A percentile compares a stretch with the other conserved stretches of the same genome.
Conservation (phyloP, 2,113 vertebrate species). For the Phylloscopus trochilus region DNA sequence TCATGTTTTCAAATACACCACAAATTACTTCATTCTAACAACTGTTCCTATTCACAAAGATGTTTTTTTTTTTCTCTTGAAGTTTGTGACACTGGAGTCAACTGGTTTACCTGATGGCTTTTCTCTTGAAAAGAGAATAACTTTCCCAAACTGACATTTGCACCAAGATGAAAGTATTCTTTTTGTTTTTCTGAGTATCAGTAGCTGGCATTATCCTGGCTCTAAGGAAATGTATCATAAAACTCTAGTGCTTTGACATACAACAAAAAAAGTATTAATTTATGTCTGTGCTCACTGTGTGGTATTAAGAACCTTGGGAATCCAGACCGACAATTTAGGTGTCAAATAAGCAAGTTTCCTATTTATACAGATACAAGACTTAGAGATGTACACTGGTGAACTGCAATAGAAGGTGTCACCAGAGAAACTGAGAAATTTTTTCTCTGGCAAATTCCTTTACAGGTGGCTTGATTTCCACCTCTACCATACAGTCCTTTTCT, state of each 20-base stretch:
- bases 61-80: neutral
- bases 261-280: neutral
- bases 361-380: neutral
- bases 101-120: neutral
- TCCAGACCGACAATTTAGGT: neutral
- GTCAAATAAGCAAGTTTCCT: neutral
- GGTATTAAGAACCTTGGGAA: neutral
- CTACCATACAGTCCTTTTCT: neutral
- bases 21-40: neutral
- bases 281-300: neutral
- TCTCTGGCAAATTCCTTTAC: neutral
- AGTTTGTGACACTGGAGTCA: neutral
- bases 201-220: neutral
- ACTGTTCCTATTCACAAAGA: neutral
- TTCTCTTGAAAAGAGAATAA: neutral
- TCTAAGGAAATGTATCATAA: neutral
- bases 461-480: neutral
- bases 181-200: neutral
- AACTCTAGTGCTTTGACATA: neutral
- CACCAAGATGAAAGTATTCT: neutral
- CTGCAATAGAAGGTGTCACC: neutral
- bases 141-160: neutral
- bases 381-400: neutral
- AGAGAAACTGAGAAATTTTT: neutral
- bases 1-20: neutral